phyloP scores from a whole-genome alignment of 2,797 vertebrate species.

The Botia almorhae region DNA sequence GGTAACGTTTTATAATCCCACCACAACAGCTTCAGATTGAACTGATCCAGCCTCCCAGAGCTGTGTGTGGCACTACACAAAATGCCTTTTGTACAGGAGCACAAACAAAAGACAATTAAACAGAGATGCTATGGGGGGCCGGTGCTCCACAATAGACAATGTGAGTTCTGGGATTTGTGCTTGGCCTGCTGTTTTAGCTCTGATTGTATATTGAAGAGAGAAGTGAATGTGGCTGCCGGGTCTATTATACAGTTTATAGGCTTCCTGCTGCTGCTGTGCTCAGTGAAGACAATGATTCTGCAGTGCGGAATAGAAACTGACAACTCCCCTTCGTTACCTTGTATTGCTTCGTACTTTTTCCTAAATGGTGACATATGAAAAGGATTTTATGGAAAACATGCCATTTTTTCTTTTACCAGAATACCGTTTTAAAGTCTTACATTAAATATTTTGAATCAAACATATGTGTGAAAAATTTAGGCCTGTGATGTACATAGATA shows the following conservation, averaged over 20 bases:
- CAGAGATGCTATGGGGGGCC: conserved; percentile 55
- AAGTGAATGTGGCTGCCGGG: conserved; percentile 62
- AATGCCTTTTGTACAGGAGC: conserved; percentile 65
- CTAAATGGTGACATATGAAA: no score
- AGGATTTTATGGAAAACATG: no score
- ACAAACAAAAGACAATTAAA: conserved; percentile 70
- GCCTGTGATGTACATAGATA: no score
- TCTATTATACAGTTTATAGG: conserved; percentile 66
- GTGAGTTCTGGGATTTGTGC: conserved; percentile 62
- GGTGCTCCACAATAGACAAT: conserved; percentile 65
- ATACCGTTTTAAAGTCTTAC: no score
- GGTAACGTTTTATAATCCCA: not conserved
- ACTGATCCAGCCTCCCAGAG: conserved; percentile 17
- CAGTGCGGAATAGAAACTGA: conserved; percentile 44
- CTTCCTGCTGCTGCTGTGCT: conserved; percentile 65
- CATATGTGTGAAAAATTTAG: not conserved
- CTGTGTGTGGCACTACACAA: conserved; percentile 56
- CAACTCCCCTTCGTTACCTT: conserved; percentile 15
- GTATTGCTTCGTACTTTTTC: not conserved
- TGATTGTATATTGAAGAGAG: conserved; percentile 72
- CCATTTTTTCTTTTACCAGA: no score
- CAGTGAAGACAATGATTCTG: conserved; percentile 50
- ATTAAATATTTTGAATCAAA: not conserved
- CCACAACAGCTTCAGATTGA: conserved; percentile 18
- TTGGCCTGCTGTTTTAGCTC: conserved; percentile 65